Base-by-base conservation (phyloP, 2,888 invertebrate genomes). In the Eulithis testata region DNA sequence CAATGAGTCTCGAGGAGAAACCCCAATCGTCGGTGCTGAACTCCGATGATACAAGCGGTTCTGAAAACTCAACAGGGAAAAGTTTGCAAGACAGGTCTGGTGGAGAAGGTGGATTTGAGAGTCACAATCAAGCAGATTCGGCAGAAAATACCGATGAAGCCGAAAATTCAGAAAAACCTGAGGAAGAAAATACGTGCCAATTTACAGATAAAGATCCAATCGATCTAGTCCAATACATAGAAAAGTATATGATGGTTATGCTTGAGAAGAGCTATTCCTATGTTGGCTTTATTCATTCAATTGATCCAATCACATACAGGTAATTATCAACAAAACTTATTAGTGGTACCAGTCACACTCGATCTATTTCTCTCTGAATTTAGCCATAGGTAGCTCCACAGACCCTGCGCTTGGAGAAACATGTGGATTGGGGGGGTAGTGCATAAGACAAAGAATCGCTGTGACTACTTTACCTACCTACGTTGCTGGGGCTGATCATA, bases 271-370 rank as follows among this genome's bases (percentile, higher is more conserved):
- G 84, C 60, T 70, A 69, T 31, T 71, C 71, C 3, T 83, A 81
- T 68, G 68, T 64, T 62, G 91, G 91, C 14, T 89, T 85, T 77
- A 68, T 91, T 12, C 85, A 89, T 71, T 87, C 90, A 0, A 81
- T 90, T 59, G 91, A 91, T 72, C 90, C 91, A 45, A 65, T 87
- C n/a, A 79, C 87, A 31, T 69, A 81, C 63, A 90, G 90, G 91
- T 91, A 83, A 78, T 60, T 67, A 64, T 9, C 4, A 27, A 54
- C 21, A 21, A 2, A 21, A 21, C 21, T 21, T 21, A 21, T 21
- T 21, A 21, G 21, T 21, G 21, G 21, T 21, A 21, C 21, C 21
- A 21, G 21, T 21, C 21, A 21, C 21, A 21, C 21, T 21, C 21
- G 2, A 21, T 21, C 21, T 21, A 21, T 21, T 1, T 21, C 21